phyloP scores from a whole-genome alignment of 2,113 vertebrate species.

The Helogale parvula region DNA sequence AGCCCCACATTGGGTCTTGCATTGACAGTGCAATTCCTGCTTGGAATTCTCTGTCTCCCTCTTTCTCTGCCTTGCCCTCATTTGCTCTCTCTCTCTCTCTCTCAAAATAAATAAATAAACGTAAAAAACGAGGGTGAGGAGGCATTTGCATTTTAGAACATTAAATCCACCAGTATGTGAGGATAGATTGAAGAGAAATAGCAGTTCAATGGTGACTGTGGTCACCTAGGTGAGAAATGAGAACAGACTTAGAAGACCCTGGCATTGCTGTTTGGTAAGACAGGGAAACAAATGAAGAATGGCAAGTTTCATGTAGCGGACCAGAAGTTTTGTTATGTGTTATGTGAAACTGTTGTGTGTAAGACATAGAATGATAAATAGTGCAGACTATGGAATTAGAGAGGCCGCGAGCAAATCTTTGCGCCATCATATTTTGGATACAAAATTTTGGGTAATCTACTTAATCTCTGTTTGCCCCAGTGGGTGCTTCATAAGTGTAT shows the following conservation, averaged over 20 bases:
- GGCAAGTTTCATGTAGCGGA: background rate
- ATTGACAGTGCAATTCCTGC: no score
- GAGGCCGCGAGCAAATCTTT: background rate
- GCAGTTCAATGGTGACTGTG: background rate
- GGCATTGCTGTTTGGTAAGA: background rate
- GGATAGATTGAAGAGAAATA: background rate
- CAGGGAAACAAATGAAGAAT: background rate
- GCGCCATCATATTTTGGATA: background rate
- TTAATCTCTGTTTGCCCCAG: background rate
- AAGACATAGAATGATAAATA: background rate
- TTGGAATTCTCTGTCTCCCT: no score
- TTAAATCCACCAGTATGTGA: background rate
- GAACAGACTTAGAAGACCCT: background rate
- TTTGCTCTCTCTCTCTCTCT: no score
- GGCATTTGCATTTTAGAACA: background rate
- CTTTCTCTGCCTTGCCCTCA: no score
- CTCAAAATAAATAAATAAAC: no score
- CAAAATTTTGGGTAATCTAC: background rate
- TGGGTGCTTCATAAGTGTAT: background rate
- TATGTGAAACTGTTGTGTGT: background rate
- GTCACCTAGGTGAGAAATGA: background rate
- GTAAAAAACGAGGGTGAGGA: background rate
- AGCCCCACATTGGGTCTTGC: no score
- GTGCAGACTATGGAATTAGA: background rate
- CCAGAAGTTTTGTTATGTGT: background rate